Percentiles rank a stretch among this genome's conserved stretches.
phyloP scores from a whole-genome alignment of 2,113 vertebrate genomes.

The Semicossyphus pulcher region DNA sequence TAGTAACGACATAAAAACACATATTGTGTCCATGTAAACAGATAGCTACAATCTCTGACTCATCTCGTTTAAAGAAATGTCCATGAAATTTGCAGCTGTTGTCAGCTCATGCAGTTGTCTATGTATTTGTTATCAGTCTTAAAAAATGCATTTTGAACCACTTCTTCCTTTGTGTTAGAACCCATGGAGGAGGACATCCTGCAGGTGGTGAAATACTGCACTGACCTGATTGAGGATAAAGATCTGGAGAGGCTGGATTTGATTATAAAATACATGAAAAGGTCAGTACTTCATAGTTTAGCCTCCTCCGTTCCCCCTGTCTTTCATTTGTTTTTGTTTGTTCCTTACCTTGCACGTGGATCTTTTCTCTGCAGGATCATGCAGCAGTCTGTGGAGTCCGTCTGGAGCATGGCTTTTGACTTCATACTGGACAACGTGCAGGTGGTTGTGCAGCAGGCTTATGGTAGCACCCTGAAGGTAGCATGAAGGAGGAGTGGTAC shows the following conservation, averaged over 20 bases:
- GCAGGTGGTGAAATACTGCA: constrained; percentile 98
- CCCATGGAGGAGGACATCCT: constrained; percentile 99
- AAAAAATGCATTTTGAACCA: not conserved
- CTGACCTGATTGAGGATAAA: constrained; percentile 96
- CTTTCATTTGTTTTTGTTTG: not conserved
- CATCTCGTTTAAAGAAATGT: too few species aligned
- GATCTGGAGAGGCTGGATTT: constrained; percentile 96
- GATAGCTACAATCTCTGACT: not conserved
- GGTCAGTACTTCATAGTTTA: constrained; percentile 75
- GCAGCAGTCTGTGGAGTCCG: constrained; percentile 96
- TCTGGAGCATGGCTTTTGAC: constrained; percentile 99
- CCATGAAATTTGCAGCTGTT: too few species aligned
- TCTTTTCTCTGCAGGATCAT: constrained; percentile 86
- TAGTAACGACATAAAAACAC: too few species aligned
- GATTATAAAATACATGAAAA: constrained; percentile 98
- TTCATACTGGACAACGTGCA: constrained; percentile 99
- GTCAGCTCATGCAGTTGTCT: too few species aligned
- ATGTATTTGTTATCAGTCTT: too few species aligned
- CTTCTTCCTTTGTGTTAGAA: constrained; percentile 79
- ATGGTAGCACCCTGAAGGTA: constrained; percentile 97
- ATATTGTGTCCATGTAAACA: too few species aligned
- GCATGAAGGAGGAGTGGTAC: constrained; percentile 75
- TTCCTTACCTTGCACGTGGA: too few species aligned
- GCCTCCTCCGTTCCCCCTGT: not conserved
- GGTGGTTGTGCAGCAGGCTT: constrained; percentile 96